Conservation (phyloP, 2,888 invertebrate species). For the Thymelicus sylvestris region DNA sequence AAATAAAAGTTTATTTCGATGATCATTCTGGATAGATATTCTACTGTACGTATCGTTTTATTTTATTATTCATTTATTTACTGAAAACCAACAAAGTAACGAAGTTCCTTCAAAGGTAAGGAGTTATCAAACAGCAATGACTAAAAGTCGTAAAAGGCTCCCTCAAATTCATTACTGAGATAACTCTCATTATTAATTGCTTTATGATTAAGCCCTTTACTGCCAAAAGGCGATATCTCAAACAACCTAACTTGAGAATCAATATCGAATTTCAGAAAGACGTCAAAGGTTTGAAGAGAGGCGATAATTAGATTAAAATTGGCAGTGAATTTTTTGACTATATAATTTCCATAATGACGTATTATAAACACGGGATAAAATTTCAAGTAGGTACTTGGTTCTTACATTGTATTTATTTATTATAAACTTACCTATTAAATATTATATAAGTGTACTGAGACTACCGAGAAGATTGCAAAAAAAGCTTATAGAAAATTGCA, state of each 20-base stretch:
- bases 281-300: slow-evolving; percentile 1
- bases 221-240: slow-evolving; percentile 1
- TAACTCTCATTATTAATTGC: slow-evolving; percentile 8
- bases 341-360: too few relatives aligned
- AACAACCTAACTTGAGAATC: slow-evolving; percentile 7
- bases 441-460: too few relatives aligned
- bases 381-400: too few relatives aligned
- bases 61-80: neutral
- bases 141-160: slow-evolving; percentile 3
- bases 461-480: too few relatives aligned
- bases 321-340: neutral
- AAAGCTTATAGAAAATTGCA: too few relatives aligned
- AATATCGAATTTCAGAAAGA: slow-evolving; percentile 4
- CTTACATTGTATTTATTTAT: too few relatives aligned
- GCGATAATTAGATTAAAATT: neutral
- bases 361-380: too few relatives aligned
- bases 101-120: neutral
- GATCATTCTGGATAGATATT: neutral
- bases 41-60: neutral
- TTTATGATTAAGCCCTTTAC: slow-evolving; percentile 5
- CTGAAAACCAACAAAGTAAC: slow-evolving; percentile 3
- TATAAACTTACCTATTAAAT: too few relatives aligned
- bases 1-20: neutral
- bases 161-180: slow-evolving; percentile 2
- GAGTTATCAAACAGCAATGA: slow-evolving; percentile 2